Evolutionary conservation across 1,140 invertebrate species (phyloP), one percentile per base, ranked within the genome.

Genomic region (Neodiprion pinetum): DNA sequence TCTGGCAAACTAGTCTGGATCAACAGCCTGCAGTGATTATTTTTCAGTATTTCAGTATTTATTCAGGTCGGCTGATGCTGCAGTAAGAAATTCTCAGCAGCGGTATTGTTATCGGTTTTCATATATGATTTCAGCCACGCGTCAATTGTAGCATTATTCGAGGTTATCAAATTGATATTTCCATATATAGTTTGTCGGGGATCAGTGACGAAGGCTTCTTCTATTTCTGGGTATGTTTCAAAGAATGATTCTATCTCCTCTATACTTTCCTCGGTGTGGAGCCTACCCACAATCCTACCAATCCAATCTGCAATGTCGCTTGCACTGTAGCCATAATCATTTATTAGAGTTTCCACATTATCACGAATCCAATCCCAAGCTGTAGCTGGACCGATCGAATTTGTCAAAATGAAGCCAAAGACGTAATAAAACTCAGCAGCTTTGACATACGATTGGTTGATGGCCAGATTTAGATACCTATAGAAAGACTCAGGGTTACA

Each of bases 211-310:
- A 90, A 92, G 0, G 96, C 96, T 12, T 96, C 96, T 3, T 96
- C 96, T 8, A 95, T 95, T 28, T 97, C 93, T 0, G 96, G 96
- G 84, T 97, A 93, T 79, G 93, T 91, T 3, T 83, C 83, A 81
- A 97, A 97, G 86, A 97, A 97, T 0, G 84, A 83, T 80, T 94
- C 87, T 89, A 97, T 94, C 92, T 97, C 95, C 80, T 93, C 82
- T 0, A 96, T 86, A 82, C 93, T 93, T 0, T 89, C 82, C 74
- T 93, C 84, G 0, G 93, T 93, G 10, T 92, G 89, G 82, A 96
- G 97, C 0, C 89, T 87, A 10, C 78, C 84, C 0, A 94, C 93
- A 28, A 97, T 92, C 0, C 82, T 85, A 1, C 93, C 93, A 70
- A 97, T 92, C 66, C 96, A 79, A 40, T 90, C 86, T 1, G 96